Evolutionary conservation across 2,888 invertebrate species (phyloP).

Genomic region (Xestia c-nigrum): DNA sequence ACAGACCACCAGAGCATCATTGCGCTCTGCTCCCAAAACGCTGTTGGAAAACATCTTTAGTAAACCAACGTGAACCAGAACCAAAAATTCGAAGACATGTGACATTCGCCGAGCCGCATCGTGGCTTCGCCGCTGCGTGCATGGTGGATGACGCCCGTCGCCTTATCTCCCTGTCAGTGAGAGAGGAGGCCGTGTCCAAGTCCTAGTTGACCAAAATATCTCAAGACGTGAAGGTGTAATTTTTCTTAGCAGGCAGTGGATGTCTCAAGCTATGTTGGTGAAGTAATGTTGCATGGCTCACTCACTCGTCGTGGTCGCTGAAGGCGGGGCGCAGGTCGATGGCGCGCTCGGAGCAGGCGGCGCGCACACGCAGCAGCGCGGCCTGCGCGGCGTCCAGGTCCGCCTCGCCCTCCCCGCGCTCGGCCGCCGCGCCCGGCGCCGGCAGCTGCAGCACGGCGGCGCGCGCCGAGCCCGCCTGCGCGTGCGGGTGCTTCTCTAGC

Average conservation of each 20-base stretch:
- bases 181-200: not conserved
- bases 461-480: slow-evolving; percentile 74
- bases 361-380: slow-evolving; percentile 91
- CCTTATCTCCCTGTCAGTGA: not conserved
- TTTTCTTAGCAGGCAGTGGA: not conserved
- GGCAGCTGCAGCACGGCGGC: slow-evolving; percentile 88
- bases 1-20: not conserved
- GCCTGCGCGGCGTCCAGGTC: slow-evolving; percentile 90
- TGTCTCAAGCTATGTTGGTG: not conserved
- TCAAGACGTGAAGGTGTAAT: not conserved
- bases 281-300: slow-evolving; percentile 26
- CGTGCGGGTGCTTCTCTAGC: slow-evolving; percentile 92
- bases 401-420: slow-evolving; percentile 69
- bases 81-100: not conserved
- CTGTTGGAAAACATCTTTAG: not conserved
- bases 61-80: not conserved
- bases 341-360: slow-evolving; percentile 91
- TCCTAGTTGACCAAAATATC: not conserved
- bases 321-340: slow-evolving; percentile 93
- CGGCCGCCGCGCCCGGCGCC: slow-evolving; percentile 81
- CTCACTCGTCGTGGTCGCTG: slow-evolving; percentile 93
- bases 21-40: not conserved
- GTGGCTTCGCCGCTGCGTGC: not conserved
- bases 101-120: not conserved
- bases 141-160: not conserved